Percentiles rank a stretch among this genome's conserved stretches.
phyloP scores from a whole-genome alignment of 2,113 vertebrate species.

The Rhodinocichla rosea region DNA sequence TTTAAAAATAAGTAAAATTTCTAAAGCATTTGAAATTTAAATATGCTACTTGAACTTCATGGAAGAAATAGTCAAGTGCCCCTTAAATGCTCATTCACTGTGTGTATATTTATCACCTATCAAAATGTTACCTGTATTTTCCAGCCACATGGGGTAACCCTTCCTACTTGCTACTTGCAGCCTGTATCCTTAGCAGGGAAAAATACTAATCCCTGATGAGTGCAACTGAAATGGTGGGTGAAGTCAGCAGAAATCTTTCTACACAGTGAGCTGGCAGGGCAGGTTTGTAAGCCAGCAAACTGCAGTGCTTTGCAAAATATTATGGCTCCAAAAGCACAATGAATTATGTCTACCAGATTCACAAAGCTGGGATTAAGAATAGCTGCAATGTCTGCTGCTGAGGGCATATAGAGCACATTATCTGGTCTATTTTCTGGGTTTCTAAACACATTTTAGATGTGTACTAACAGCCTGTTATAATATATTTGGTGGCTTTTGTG shows the following conservation, averaged over 20 bases:
- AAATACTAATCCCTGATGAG: slow-evolving; percentile 35
- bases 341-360: neutral
- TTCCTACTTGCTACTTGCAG: neutral
- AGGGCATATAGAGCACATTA: neutral
- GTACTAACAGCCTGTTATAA: neutral
- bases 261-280: neutral
- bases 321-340: neutral
- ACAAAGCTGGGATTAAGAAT: slow-evolving; percentile 46
- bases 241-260: slow-evolving; percentile 59
- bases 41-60: neutral
- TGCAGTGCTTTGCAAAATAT: slow-evolving; percentile 39
- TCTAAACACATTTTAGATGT: neutral
- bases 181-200: neutral
- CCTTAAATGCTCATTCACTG: neutral
- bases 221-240: neutral
- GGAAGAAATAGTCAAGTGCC: neutral
- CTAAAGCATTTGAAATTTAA: neutral
- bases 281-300: slow-evolving; percentile 33
- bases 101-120: neutral
- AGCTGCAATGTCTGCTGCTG: neutral
- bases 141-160: neutral
- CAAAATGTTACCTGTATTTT: neutral
- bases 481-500: neutral
- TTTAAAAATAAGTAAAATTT: neutral
- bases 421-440: neutral